Evolutionary conservation across 1,140 invertebrate genomes (phyloP), one percentile per base, ranked within the genome.

Genomic region (Drosophila pruinosa): DNA sequence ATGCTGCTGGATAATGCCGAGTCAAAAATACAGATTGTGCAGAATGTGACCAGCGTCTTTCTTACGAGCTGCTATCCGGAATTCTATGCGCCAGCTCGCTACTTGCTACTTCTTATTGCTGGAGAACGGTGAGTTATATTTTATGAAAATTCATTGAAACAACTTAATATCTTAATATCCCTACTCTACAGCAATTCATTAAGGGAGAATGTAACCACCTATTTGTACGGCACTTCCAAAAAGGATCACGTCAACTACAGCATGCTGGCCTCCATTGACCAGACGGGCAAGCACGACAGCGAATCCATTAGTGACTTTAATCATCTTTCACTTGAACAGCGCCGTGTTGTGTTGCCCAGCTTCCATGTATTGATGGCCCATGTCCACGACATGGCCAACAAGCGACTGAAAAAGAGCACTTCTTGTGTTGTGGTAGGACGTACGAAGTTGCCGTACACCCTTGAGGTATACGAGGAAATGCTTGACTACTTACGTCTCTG

Each of bases 1-100:
- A 90, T 91, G 86, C 48, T 91, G 4, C 50, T 79, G 3, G 91
- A 91, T 59, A 94, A 95, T 90, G 93, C 95, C 71, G 93, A 94
- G 54, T 94, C 93, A 19, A 93, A 94, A 24, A 94, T 96, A 72
- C 92, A 94, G 0, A 95, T 96, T 91, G 94, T 96, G 2, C 92
- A 97, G 67, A 95, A 96, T 88, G 94, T 97, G 14, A 95, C 96
- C 17, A 96, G 97, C 63, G 93, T 96, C 64, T 97, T 97, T 91
- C 94, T 96, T 1, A 94, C 95, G 2, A 94, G 94, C 12, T 95
- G 98, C 43, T 98, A 97, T 91, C 95, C 95, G 3, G 92, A 94
- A 22, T 93, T 96, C 78, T 96, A 97, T 91, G 94, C 96, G 1
- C 94, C 96, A 1, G 96, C 97, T 1, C 93, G 97, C 74, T 98